phyloP scores from a whole-genome alignment of 1,140 invertebrate species.

The Gryon sp. region DNA sequence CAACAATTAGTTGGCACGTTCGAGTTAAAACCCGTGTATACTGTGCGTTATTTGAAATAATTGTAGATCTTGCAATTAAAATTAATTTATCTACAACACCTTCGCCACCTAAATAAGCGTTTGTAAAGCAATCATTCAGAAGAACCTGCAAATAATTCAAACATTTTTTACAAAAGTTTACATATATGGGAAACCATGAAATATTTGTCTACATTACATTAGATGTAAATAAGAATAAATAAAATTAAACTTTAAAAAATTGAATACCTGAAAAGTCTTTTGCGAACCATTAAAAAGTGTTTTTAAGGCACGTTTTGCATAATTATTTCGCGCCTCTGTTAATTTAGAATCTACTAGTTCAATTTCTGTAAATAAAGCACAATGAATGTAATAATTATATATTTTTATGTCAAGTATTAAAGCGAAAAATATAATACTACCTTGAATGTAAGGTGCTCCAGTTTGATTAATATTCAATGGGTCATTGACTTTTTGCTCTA shows the following conservation, averaged over 20 bases:
- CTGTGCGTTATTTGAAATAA: constrained; percentile 78
- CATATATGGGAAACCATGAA: too few relatives aligned
- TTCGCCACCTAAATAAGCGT: constrained; percentile 72
- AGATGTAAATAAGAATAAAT: too few relatives aligned
- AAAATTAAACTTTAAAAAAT: not conserved
- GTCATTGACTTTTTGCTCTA: constrained; percentile 70
- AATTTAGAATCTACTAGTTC: constrained; percentile 73
- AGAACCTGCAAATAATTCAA: constrained; percentile 72
- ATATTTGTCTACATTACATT: too few relatives aligned
- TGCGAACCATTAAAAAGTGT: constrained; percentile 77
- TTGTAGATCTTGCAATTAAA: constrained; percentile 74
- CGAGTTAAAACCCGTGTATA: constrained; percentile 76
- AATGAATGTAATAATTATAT: too few relatives aligned
- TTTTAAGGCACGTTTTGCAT: constrained; percentile 76
- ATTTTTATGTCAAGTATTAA: too few relatives aligned
- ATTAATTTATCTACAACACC: constrained; percentile 77
- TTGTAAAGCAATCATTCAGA: constrained; percentile 75
- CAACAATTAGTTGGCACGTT: constrained; percentile 77
- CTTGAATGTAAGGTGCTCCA: constrained; percentile 72
- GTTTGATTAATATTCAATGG: constrained; percentile 70
- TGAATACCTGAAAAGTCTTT: constrained; percentile 76
- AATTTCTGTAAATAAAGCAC: constrained; percentile 66
- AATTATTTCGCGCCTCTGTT: constrained; percentile 73
- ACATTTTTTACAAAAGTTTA: too few relatives aligned
- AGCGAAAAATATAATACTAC: constrained; percentile 43